phyloP scores from a whole-genome alignment of 2,113 vertebrate species.

The Nothobranchius kuhntae region DNA sequence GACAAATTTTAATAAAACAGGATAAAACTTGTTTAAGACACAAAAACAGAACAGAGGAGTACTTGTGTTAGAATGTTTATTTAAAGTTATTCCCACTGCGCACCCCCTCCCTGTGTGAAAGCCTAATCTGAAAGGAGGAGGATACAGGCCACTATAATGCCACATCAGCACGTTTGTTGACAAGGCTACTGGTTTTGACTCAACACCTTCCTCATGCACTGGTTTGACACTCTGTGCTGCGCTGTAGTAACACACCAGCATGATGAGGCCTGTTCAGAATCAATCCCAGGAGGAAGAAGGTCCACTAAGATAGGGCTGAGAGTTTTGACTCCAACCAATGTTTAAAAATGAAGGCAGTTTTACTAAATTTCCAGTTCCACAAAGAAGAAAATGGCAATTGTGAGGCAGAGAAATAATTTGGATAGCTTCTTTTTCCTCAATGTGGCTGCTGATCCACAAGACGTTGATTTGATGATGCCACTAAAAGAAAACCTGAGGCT shows the following conservation, averaged over 20 bases:
- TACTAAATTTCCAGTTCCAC: conserved; percentile 56
- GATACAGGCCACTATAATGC: conserved; percentile 87
- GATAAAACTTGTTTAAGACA: background rate
- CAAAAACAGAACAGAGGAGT: conserved; percentile 18
- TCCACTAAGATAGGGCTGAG: conserved; percentile 35
- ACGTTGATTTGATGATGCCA: conserved; percentile 63
- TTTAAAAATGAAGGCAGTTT: conserved; percentile 46
- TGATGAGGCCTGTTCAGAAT: conserved; percentile 49
- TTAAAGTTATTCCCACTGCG: conserved; percentile 67
- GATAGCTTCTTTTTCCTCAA: conserved; percentile 50
- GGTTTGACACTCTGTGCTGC: conserved; percentile 71
- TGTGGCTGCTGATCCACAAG: conserved; percentile 54
- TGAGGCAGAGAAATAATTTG: conserved; percentile 35
- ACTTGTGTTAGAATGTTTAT: conserved; percentile 65
- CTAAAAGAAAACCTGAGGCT: conserved; percentile 51
- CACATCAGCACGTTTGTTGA: conserved; percentile 82
- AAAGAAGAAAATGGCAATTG: conserved; percentile 27
- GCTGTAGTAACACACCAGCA: conserved; percentile 61
- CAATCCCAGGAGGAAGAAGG: conserved; percentile 17
- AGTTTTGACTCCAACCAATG: conserved; percentile 36
- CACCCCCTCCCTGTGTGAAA: conserved; percentile 69
- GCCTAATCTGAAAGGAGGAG: conserved; percentile 88
- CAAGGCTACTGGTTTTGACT: conserved; percentile 62
- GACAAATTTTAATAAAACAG: too few species aligned
- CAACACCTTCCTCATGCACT: conserved; percentile 44